Evolutionary conservation across 2,888 invertebrate genomes (phyloP).

Genomic region (Plebejus melissa): DNA sequence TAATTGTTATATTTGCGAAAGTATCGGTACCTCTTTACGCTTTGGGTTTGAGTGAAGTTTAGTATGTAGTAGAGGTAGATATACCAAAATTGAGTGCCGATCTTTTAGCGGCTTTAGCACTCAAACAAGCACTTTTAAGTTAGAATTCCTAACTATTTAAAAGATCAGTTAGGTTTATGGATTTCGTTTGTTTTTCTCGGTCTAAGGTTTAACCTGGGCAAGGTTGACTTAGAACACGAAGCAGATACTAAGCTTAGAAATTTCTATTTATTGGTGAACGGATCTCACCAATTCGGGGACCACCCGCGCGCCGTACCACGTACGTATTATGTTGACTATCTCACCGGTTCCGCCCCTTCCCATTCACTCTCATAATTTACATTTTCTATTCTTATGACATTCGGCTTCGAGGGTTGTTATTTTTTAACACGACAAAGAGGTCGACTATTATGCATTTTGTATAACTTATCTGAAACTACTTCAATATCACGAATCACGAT

Average conservation of each 20-base stretch:
- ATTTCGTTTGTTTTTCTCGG: no score
- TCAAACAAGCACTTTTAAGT: no score
- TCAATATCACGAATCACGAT: background rate
- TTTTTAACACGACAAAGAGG: slow-evolving; percentile 21
- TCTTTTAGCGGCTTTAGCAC: no score
- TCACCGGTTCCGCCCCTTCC: slow-evolving; percentile 58
- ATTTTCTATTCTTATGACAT: slow-evolving; percentile 54
- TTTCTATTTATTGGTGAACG: background rate
- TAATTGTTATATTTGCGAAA: no score
- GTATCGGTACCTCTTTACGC: no score
- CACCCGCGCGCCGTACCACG: slow-evolving; percentile 71
- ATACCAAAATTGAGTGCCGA: no score
- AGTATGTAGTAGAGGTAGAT: no score
- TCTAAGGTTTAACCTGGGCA: no score
- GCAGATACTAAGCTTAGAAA: background rate
- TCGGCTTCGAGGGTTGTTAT: slow-evolving; percentile 37
- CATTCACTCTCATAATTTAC: slow-evolving; percentile 70
- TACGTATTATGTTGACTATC: slow-evolving; percentile 66
- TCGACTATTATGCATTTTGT: slow-evolving; percentile 21
- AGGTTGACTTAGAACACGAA: background rate
- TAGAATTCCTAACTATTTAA: no score
- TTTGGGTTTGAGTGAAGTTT: no score
- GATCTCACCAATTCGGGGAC: slow-evolving; percentile 44
- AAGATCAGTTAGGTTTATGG: no score
- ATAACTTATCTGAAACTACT: background rate